Base-by-base conservation (phyloP, 2,113 vertebrate species). In the Cichladusa arquata region DNA sequence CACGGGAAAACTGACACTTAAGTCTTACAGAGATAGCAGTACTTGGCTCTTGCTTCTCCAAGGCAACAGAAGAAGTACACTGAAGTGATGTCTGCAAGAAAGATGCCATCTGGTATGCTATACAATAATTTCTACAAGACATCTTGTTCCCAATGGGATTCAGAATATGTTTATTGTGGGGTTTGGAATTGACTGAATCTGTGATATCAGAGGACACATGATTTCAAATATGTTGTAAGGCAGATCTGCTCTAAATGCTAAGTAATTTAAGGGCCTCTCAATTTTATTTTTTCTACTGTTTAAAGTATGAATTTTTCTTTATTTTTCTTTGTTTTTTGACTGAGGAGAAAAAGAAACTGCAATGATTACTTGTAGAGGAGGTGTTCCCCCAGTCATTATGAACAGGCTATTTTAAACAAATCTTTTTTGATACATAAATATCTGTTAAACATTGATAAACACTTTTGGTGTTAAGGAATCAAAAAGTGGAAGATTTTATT, bases 21-120 rank as follows among this genome's bases (percentile, higher is more conserved):
- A 48, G 10, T 89, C 45, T 77, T 86, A 53, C 28, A 88, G 33
- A 50, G 81, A 79, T 2, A 76, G 61, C 45, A 86, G 62, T 82
- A 70, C 58, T 85, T 65, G 45, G 48, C 40, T 93, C 36, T 72
- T 92, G 89, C 70, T 89, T 92, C 87, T 95, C 53, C 89, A 94
- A 87, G 50, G 93, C 91, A 96, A 64, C 90, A 95, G 86, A 96
- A 80, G 51, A 5, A 87, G 81, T 42, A 72, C 70, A 69, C 3
- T 42, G 44, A 93, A 95, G 44, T 61, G 81, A 91, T 90, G 73
- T 91, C 91, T 96, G 70, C 78, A 95, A 95, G 72, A 91, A 89
- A 95, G 58, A 81, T 87, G 71, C 95, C 94, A 97, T 97, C 91
- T 96, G 94, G 77, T 74, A 94, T 66, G 81, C 80, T 93, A 88